Percentiles rank a stretch among this genome's conserved stretches.
phyloP scores from a whole-genome alignment of 2,888 invertebrate species.

The Platycnemis pennipes region DNA sequence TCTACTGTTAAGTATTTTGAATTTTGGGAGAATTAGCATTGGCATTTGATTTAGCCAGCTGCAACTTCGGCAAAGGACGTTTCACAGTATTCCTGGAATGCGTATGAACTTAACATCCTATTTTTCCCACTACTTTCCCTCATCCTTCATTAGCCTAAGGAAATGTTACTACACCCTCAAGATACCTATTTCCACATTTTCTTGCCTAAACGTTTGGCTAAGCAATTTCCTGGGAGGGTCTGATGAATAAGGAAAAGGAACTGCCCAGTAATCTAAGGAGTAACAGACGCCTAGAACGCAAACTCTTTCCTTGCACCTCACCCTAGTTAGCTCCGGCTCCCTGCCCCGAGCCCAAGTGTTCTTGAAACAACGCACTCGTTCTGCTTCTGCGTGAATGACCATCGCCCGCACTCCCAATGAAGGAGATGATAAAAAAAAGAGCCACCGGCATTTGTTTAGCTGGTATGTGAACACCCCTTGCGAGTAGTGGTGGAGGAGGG shows the following conservation, averaged over 20 bases:
- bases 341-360: background rate
- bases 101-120: background rate
- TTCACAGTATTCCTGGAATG: too few relatives aligned
- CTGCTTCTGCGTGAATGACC: slow-evolving; percentile 4
- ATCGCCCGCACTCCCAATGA: background rate
- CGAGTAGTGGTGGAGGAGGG: background rate
- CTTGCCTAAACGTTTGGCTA: background rate
- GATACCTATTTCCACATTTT: background rate
- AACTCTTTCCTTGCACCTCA: background rate
- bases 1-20: too few relatives aligned
- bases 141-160: background rate
- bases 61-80: too few relatives aligned
- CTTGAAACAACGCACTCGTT: background rate
- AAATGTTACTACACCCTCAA: background rate
- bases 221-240: background rate
- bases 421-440: background rate
- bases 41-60: too few relatives aligned
- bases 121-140: background rate
- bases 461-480: slow-evolving; percentile 1
- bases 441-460: background rate
- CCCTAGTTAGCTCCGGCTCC: background rate
- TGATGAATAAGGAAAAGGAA: background rate
- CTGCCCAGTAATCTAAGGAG: background rate
- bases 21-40: too few relatives aligned
- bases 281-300: background rate